Base-by-base conservation (phyloP, 1,140 invertebrate species). In the Drosophila sp. region DNA sequence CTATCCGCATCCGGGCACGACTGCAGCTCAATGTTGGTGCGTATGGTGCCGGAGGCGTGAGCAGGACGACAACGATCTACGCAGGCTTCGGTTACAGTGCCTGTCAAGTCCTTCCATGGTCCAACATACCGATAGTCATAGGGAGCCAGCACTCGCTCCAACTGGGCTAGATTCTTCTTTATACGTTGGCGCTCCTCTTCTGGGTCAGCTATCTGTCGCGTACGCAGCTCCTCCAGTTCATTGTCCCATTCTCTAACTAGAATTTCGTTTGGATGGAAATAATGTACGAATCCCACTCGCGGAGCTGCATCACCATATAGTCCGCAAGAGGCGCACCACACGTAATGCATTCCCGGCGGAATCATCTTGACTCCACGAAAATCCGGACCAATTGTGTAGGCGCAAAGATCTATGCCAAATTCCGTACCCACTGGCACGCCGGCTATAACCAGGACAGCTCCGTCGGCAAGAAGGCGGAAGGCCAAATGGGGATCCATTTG, bases 311-410 rank as follows among this genome's bases (percentile, higher is more conserved):
- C 93, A 3, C 93, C 94, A 54, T 92, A 92, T n/a, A 91, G 92
- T 72, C 93, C 93, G 68, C 93, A 93, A 1, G 93, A 92, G 61
- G 93, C 92, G 69, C 97, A 98, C 91, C 97, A 99, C 6, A 99
- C 93, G 91, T 97, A 99, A 93, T 99, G 99, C 64, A 99, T 92
- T 23, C 99, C 99, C 11, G 98, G 97, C 1, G 98, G 98, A 74
- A 99, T 99, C 98, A 99, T 99, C 94, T 99, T 99, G 40, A 99
- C 94, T 11, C 98, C 99, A 71, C 96, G 95, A 92, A 99, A 99
- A 91, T 97, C 97, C 70, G 96, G 95, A 4, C 96, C 98, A n/a
- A 96, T 97, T 72, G 95, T 96, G 96, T 98, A 99, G 7, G 96
- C 96, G 92, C 98, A 97, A 91, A 98, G 95, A 93, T 99, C 98